A percentile compares a stretch with the other conserved stretches of the same genome.
Evolutionary conservation across 1,140 invertebrate genomes (phyloP).

Genomic region (Neelides sp.): DNA sequence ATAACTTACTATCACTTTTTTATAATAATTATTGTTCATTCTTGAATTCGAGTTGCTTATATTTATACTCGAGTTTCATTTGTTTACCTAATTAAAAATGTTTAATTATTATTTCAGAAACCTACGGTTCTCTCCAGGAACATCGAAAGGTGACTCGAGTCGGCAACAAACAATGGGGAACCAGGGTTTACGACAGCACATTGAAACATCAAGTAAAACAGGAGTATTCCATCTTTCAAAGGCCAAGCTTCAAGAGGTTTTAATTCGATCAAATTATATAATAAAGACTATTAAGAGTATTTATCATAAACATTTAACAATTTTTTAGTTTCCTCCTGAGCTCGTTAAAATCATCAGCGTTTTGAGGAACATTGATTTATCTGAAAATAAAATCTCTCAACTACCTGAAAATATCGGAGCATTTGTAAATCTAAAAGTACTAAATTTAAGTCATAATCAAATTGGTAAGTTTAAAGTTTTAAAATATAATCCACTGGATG

Average conservation of each 20-base stretch:
- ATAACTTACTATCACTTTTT: no score
- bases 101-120: no score
- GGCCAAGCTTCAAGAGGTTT: constrained; percentile 56
- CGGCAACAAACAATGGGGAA: constrained; percentile 84
- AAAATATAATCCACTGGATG: not conserved
- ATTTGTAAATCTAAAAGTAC: constrained; percentile 68
- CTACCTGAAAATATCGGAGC: constrained; percentile 63
- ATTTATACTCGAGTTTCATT: no score
- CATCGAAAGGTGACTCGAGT: no score
- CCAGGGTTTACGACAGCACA: constrained; percentile 71
- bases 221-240: constrained; percentile 77
- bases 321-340: constrained; percentile 38
- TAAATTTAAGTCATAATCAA: constrained; percentile 52
- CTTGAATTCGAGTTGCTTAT: no score
- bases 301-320: not conserved
- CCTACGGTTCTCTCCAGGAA: no score
- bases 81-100: no score
- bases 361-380: constrained; percentile 77
- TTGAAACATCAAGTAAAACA: constrained; percentile 84
- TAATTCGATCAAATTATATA: not conserved
- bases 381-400: constrained; percentile 68
- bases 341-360: constrained; percentile 42
- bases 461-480: constrained; percentile 34
- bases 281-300: constrained; percentile 38
- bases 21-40: no score